Percentiles rank a stretch among this genome's conserved stretches.
These are phyloP conservation scores for Macrophya annulata DNA, from an alignment of 2,888 invertebrate genomes.

Conservation along the genomic window DNA sequence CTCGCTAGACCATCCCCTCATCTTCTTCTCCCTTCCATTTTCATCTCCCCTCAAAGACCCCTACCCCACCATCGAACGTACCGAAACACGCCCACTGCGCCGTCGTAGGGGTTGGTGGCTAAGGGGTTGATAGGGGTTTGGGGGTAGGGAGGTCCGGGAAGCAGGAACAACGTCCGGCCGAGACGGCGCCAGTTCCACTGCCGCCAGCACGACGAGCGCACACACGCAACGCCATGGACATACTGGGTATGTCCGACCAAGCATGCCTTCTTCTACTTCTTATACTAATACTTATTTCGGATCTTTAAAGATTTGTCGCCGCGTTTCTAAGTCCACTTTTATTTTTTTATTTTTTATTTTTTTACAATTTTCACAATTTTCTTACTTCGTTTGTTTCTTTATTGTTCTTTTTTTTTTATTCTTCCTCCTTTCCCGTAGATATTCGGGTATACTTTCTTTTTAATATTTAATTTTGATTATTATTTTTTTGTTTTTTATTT, in stretches of 20 bases:
- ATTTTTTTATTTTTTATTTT: not conserved
- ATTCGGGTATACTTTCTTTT: not conserved
- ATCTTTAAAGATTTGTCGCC: not conserved
- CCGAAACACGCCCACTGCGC: constrained; percentile 73
- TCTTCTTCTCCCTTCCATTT: constrained; percentile 39
- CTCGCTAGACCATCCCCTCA: constrained; percentile 58
- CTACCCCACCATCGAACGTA: constrained; percentile 32
- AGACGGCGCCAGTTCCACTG: constrained; percentile 78
- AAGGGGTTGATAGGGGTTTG: constrained; percentile 61
- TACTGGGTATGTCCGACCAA: constrained; percentile 76
- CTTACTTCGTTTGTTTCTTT: not conserved
- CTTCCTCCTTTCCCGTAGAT: not conserved
- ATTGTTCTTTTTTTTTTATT: not conserved
- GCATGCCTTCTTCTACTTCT: constrained; percentile 63
- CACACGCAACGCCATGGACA: constrained; percentile 78
- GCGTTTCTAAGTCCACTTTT: not conserved
- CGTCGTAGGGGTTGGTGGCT: constrained; percentile 61
- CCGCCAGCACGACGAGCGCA: constrained; percentile 78
- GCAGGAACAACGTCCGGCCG: constrained; percentile 76
- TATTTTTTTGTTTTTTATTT: not conserved
- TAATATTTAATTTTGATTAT: too few relatives aligned
- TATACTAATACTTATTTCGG: not conserved
- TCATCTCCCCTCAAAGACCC: constrained; percentile 53
- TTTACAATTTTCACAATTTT: not conserved
- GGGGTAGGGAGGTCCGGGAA: constrained; percentile 69